Conservation (phyloP, 2,797 vertebrate species). For the Agapornis canus region DNA sequence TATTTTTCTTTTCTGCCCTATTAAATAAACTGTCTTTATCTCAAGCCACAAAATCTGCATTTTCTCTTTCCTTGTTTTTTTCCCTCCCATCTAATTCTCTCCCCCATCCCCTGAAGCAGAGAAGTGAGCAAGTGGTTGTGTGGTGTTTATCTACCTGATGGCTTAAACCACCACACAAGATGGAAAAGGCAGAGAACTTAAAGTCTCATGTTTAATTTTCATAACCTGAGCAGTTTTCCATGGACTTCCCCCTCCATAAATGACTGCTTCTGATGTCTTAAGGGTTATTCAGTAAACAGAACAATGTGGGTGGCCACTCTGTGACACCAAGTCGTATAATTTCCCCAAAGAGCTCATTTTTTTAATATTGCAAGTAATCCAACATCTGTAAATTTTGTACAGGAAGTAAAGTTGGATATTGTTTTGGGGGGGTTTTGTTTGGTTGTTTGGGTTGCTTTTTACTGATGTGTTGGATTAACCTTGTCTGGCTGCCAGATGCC, state of each 20-base stretch:
- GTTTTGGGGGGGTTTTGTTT: rapidly evolving
- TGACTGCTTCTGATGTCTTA: not conserved
- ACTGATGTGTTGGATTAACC: not conserved
- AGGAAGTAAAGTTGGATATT: not conserved
- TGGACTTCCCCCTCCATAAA: not conserved
- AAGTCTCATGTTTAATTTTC: not conserved
- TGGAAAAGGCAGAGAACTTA: not conserved
- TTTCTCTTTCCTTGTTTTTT: not conserved
- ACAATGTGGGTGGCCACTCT: not conserved
- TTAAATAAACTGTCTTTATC: not conserved
- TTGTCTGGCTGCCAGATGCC: not conserved
- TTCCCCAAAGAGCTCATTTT: not conserved
- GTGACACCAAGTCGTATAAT: not conserved
- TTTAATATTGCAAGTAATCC: not conserved
- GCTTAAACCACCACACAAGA: not conserved
- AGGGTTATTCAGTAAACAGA: not conserved
- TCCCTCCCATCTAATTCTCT: rapidly evolving
- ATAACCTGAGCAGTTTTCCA: not conserved
- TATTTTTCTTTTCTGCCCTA: not conserved
- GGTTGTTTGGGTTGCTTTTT: not conserved
- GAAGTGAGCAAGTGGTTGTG: not conserved
- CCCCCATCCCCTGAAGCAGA: rapidly evolving
- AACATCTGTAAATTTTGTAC: not conserved
- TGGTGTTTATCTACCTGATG: not conserved
- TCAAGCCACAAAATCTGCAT: not conserved